A percentile compares a stretch with the other conserved stretches of the same genome.
Conservation (phyloP, 2,888 invertebrate genomes). For the Catocala nupta region DNA sequence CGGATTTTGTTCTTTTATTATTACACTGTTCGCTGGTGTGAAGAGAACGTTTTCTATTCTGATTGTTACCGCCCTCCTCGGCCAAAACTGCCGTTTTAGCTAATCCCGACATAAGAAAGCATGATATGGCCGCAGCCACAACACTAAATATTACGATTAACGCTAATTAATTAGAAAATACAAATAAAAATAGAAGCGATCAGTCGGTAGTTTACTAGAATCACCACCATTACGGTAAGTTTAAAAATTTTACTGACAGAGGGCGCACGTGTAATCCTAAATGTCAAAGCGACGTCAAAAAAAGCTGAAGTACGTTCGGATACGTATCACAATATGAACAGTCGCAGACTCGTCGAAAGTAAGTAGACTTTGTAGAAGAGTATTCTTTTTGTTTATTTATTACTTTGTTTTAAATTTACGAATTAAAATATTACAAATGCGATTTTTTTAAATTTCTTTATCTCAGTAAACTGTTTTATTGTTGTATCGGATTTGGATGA, state of each 20-base stretch:
- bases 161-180: constrained; percentile 71
- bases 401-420: no score
- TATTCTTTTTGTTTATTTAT: no score
- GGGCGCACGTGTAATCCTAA: constrained; percentile 49
- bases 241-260: constrained; percentile 55
- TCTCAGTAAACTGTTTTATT: no score
- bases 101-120: constrained; percentile 91
- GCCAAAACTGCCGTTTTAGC: constrained; percentile 87
- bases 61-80: constrained; percentile 84
- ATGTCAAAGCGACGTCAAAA: constrained; percentile 45
- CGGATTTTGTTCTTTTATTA: constrained; percentile 86
- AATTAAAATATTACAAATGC: no score
- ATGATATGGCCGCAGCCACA: constrained; percentile 87
- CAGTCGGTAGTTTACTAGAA: constrained; percentile 72
- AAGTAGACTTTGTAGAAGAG: no score
- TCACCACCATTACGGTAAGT: constrained; percentile 76
- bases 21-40: constrained; percentile 78
- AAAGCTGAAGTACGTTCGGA: constrained; percentile 11
- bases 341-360: no score
- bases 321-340: neutral
- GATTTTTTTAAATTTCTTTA: no score
- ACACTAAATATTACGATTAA: constrained; percentile 61
- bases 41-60: constrained; percentile 83
- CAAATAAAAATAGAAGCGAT: constrained; percentile 77
- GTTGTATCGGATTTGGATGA: no score